Conservation (phyloP, 2,797 vertebrate genomes). For the Fratercula arctica region DNA sequence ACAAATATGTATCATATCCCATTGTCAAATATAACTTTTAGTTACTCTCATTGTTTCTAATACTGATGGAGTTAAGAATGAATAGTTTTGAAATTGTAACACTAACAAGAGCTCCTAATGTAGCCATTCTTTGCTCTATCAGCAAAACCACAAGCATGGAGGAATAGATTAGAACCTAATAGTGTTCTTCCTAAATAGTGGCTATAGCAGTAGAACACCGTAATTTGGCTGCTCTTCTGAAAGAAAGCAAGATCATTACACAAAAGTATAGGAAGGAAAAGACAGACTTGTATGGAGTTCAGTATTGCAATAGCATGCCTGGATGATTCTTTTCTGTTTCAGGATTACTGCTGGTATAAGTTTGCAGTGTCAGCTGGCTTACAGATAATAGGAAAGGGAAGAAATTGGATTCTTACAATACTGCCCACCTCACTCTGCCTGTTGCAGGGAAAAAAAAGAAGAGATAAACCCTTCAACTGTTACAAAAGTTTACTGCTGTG, state of each 20-base stretch:
- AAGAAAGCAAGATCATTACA: not conserved
- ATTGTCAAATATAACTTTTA: not conserved
- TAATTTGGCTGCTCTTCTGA: not conserved
- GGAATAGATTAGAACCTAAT: not conserved
- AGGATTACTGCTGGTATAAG: not conserved
- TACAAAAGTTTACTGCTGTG: slow-evolving; percentile 1
- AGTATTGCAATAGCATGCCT: not conserved
- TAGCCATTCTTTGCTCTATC: not conserved
- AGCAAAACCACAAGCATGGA: not conserved
- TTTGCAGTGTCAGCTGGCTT: not conserved
- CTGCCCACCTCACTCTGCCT: not conserved
- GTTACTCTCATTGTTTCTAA: not conserved
- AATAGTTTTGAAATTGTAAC: not conserved
- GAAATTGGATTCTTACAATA: not conserved
- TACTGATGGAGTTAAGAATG: accelerated
- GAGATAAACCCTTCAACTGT: not conserved
- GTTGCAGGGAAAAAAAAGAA: not conserved
- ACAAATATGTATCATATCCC: not conserved
- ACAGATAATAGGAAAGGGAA: slow-evolving; percentile 13
- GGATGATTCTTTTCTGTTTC: slow-evolving; percentile 16
- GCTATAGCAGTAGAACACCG: not conserved
- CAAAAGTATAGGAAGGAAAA: not conserved
- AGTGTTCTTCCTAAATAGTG: not conserved
- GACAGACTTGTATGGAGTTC: not conserved
- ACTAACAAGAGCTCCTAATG: not conserved